These are phyloP conservation scores for Craniophora ligustri DNA, from an alignment of 2,888 invertebrate genomes.

Conservation along the genomic window DNA sequence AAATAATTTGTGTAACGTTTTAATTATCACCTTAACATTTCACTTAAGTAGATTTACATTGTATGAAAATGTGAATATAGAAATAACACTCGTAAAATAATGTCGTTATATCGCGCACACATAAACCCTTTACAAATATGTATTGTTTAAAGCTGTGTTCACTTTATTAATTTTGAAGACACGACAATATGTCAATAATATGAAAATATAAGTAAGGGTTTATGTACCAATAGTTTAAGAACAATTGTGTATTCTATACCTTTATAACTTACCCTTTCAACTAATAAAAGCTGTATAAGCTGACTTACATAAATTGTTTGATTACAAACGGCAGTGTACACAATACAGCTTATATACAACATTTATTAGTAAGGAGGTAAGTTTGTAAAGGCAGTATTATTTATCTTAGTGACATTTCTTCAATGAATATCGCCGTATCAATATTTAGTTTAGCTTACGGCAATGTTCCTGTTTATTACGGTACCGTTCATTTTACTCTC, in stretches of 20 bases:
- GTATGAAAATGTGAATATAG: slow-evolving; percentile 7
- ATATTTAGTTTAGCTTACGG: slow-evolving; percentile 25
- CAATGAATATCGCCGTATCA: background rate
- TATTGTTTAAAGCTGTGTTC: too few species aligned
- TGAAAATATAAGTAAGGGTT: too few species aligned
- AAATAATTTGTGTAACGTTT: background rate
- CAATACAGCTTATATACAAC: background rate
- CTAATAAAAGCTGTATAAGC: too few species aligned
- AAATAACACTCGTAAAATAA: background rate
- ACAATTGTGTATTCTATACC: slow-evolving; percentile 2
- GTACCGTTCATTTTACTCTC: slow-evolving; percentile 37
- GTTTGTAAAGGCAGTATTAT: slow-evolving; percentile 41
- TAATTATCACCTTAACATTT: slow-evolving; percentile 7
- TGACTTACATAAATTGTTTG: too few species aligned
- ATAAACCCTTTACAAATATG: too few species aligned
- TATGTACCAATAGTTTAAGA: slow-evolving; percentile 1
- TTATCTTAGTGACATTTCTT: slow-evolving; percentile 22
- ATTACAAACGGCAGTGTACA: background rate
- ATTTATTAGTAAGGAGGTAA: background rate
- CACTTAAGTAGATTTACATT: slow-evolving; percentile 12
- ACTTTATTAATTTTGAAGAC: too few species aligned
- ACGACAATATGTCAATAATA: too few species aligned
- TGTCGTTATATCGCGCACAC: background rate
- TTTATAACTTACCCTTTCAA: background rate
- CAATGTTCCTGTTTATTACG: slow-evolving; percentile 32